These are phyloP conservation scores for Petaurus breviceps DNA, from an alignment of 2,113 vertebrate species.

Conservation along the genomic window DNA sequence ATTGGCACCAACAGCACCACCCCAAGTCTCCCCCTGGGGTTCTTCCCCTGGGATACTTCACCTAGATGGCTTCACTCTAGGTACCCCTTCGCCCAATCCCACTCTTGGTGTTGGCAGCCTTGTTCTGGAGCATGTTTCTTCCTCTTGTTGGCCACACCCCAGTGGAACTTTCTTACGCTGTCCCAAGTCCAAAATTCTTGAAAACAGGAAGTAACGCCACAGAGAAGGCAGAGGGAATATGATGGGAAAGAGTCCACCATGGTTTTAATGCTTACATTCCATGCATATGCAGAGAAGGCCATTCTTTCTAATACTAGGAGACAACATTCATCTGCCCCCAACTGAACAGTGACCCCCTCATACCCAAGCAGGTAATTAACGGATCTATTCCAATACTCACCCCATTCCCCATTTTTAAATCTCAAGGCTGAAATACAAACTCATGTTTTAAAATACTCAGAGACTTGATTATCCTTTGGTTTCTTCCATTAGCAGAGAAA, in stretches of 20 bases:
- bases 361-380: constrained; percentile 61
- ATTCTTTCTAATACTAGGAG: constrained; percentile 48
- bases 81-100: background rate
- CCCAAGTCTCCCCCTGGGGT: background rate
- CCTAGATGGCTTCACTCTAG: background rate
- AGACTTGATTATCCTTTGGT: constrained; percentile 74
- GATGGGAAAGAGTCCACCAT: constrained; percentile 36
- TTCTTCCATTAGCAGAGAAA: constrained; percentile 81
- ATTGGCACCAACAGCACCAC: background rate
- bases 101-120: background rate
- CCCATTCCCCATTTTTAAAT: constrained; percentile 65
- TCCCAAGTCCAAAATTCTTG: constrained; percentile 14
- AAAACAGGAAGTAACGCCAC: constrained; percentile 31
- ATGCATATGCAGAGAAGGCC: constrained; percentile 49
- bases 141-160: background rate
- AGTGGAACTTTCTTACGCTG: background rate
- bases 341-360: constrained; percentile 8
- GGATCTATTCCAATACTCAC: constrained; percentile 55
- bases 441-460: constrained; percentile 75
- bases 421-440: constrained; percentile 66
- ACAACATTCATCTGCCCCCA: constrained; percentile 18
- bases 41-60: too few species aligned
- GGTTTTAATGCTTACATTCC: constrained; percentile 37
- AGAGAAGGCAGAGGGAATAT: constrained; percentile 21
- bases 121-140: background rate